Base-by-base conservation (phyloP, 2,888 invertebrate species). In the Timema podura region DNA sequence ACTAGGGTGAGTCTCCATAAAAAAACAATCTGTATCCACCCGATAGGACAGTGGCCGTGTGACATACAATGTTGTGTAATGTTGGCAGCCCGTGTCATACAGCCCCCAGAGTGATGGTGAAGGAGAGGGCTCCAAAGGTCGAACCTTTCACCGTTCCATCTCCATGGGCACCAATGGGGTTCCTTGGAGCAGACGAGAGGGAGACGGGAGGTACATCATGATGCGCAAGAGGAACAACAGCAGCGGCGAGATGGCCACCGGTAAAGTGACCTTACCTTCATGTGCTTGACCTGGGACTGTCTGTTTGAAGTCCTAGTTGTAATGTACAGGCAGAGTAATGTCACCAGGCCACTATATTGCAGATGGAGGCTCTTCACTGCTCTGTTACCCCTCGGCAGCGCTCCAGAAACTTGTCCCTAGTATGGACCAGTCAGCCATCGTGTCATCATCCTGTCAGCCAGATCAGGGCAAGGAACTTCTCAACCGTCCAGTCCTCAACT, bases 371-470 rank as follows among this genome's bases (percentile, higher is more conserved):
- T 90, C 91, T 15, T 92, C 93, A 0, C 83, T 96, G 8, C 84
- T 97, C 0, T 93, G 95, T 71, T 92, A 95, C 80, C 96, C 96
- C 2, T 96, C 96, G 59, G 88, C 91, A 44, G 92, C 94, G 45
- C 85, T 97, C 51, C 91, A 92, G 72, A 91, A 91, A 75, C 83
- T 95, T 75, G 91, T 92, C 59, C 91, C 87, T 16, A 86, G 86
- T 68, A 85, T 87, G 79, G 85, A 88, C 74, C 83, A 83, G 70
- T 84, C 85, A 0, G 84, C 84, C 0, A 83, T 82, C 71, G 83
- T 85, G 13, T 81, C 83, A 1, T 65, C 65, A 13, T 78, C 78
- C 2, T 81, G 81, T 74, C 82, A 83, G 5, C 83, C 78, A 64
- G 81, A 85, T 13, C 87, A 86, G 75, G 80, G 83, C 0, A 82